Evolutionary conservation across 1,140 invertebrate species (phyloP).

Genomic region (Euura saliciscinereae): DNA sequence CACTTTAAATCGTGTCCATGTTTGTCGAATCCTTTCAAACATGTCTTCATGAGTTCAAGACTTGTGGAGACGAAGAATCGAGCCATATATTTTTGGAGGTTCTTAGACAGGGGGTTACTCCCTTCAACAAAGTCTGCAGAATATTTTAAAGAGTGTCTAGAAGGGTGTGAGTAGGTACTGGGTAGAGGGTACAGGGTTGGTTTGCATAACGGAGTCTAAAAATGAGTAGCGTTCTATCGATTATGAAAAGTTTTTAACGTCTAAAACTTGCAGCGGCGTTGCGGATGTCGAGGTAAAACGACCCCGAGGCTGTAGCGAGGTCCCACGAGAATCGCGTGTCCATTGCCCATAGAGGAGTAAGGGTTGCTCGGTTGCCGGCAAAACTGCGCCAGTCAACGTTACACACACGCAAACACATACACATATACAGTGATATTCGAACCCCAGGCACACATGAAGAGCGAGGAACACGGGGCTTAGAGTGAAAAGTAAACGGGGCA

Average conservation of each 20-base stretch:
- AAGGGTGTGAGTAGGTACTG: too few species aligned
- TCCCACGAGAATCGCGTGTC: conserved; percentile 8
- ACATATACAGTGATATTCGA: not conserved
- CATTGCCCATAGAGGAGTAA: not conserved
- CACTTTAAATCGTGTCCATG: too few species aligned
- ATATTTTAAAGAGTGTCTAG: too few species aligned
- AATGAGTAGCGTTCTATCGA: not conserved
- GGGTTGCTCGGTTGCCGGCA: not conserved
- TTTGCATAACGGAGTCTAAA: too few species aligned
- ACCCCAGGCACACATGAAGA: not conserved
- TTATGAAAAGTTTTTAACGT: not conserved
- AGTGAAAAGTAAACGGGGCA: conserved; percentile 24
- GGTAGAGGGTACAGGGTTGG: too few species aligned
- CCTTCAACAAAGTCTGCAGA: too few species aligned
- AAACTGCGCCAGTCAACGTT: not conserved
- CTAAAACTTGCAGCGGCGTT: not conserved
- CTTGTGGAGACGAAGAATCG: too few species aligned
- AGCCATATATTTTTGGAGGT: too few species aligned
- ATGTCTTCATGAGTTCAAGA: too few species aligned
- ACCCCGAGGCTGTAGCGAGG: not conserved
- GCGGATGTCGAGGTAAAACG: not conserved
- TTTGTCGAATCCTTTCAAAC: too few species aligned
- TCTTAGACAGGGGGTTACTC: too few species aligned
- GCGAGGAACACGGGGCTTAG: conserved; percentile 16
- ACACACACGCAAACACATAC: not conserved